These are phyloP conservation scores for Bombyx mandarina DNA, from an alignment of 1,140 invertebrate genomes.

Conservation along the genomic window DNA sequence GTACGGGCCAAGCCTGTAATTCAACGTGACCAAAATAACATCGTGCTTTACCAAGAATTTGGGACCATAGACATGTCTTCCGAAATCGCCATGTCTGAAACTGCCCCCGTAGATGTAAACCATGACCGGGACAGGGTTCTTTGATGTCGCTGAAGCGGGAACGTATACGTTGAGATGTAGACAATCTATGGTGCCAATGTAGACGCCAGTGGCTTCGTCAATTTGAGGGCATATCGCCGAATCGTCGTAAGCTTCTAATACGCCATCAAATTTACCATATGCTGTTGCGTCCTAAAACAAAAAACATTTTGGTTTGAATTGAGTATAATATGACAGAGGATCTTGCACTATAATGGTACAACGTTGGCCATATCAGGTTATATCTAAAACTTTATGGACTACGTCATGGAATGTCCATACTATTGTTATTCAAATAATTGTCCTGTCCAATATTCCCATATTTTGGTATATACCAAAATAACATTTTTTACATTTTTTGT, in stretches of 20 bases:
- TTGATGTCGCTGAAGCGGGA: conserved; percentile 12
- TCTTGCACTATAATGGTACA: no score
- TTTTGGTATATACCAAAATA: no score
- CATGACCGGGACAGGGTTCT: conserved; percentile 12
- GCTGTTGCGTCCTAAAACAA: conserved; percentile 9
- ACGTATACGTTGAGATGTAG: conserved; percentile 20
- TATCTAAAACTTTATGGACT: no score
- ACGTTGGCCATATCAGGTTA: no score
- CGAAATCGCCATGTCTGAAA: conserved; percentile 9
- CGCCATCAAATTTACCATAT: conserved; percentile 7
- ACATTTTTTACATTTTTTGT: no score
- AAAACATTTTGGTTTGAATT: no score
- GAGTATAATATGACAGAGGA: neutral
- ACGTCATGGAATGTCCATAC: no score
- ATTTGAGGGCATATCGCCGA: conserved; percentile 17
- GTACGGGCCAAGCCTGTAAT: conserved; percentile 17
- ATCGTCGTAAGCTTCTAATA: conserved; percentile 16
- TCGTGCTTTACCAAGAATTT: conserved; percentile 20
- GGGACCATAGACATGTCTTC: conserved; percentile 8
- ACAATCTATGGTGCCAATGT: conserved; percentile 14
- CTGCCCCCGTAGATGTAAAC: conserved; percentile 18
- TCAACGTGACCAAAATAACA: conserved; percentile 18
- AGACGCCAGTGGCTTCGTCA: conserved; percentile 3
- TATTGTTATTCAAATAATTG: no score
- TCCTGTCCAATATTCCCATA: no score